phyloP scores from a whole-genome alignment of 2,888 invertebrate genomes.

The Taphrorychus bicolor region DNA sequence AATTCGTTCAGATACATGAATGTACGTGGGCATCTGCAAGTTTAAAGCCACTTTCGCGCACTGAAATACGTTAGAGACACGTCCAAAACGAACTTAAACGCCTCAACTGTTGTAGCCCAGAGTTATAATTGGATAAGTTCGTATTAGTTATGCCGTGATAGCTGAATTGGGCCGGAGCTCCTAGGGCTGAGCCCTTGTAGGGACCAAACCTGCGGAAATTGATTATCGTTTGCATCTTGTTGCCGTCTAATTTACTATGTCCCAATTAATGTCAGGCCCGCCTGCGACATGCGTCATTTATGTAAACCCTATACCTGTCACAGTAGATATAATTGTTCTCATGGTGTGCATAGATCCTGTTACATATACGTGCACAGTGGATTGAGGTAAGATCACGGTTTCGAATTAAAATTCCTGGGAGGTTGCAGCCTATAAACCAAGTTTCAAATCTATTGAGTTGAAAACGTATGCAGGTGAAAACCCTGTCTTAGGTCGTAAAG shows the following conservation, averaged over 20 bases:
- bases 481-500: not conserved
- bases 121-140: slow-evolving; percentile 38
- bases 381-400: no score
- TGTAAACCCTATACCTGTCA: slow-evolving; percentile 8
- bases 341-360: not conserved
- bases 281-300: slow-evolving; percentile 25
- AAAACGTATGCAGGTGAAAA: not conserved
- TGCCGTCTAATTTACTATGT: slow-evolving; percentile 31
- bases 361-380: not conserved
- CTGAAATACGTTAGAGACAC: no score
- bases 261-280: slow-evolving; percentile 31
- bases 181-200: slow-evolving; percentile 13
- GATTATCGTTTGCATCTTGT: slow-evolving; percentile 36
- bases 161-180: slow-evolving; percentile 14
- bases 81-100: no score
- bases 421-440: no score
- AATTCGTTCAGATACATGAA: not conserved
- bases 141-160: slow-evolving; percentile 34
- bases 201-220: slow-evolving; percentile 34
- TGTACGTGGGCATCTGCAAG: no score
- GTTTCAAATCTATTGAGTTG: not conserved
- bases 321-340: slow-evolving; percentile 1
- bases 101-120: slow-evolving; percentile 14
- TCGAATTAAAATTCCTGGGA: no score
- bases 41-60: no score